Conservation (phyloP, 2,797 vertebrate genomes). For the Microcaecilia unicolor region DNA sequence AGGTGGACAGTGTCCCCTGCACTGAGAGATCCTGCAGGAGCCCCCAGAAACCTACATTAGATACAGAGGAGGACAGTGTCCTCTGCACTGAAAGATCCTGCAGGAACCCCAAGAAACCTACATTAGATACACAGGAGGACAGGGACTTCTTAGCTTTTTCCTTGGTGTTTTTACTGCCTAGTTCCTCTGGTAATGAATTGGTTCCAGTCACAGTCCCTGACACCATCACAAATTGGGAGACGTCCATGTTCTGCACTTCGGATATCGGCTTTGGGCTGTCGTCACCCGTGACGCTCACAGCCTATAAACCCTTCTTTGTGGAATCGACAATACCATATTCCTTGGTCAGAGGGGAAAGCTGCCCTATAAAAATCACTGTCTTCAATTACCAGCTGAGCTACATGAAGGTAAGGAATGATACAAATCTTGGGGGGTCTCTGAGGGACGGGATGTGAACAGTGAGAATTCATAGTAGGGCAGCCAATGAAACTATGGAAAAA, state of each 20-base stretch:
- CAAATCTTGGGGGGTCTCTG: too few species aligned
- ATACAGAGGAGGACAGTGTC: too few species aligned
- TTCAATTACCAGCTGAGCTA: constrained; percentile 73
- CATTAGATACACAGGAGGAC: too few species aligned
- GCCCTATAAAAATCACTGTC: constrained; percentile 63
- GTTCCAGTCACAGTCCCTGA: constrained; percentile 25
- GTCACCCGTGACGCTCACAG: constrained; percentile 35
- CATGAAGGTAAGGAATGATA: too few species aligned
- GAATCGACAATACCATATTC: constrained; percentile 71
- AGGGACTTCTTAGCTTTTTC: too few species aligned
- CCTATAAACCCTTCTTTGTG: constrained; percentile 74
- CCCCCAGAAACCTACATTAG: too few species aligned
- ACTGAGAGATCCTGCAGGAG: too few species aligned
- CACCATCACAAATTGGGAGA: constrained; percentile 40
- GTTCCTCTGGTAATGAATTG: constrained; percentile 1
- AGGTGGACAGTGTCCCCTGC: too few species aligned
- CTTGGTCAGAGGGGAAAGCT: constrained; percentile 65
- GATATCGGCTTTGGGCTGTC: constrained; percentile 61
- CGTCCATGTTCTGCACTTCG: constrained; percentile 29
- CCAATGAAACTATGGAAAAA: too few species aligned
- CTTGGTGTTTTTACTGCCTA: constrained; percentile 10
- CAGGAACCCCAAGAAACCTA: too few species aligned
- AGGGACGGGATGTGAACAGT: constrained; percentile 3
- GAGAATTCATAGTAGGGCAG: neutral
- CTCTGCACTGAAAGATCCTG: too few species aligned